Conservation (phyloP, 2,797 vertebrate genomes). For the Pangasius sanitwongsei region DNA sequence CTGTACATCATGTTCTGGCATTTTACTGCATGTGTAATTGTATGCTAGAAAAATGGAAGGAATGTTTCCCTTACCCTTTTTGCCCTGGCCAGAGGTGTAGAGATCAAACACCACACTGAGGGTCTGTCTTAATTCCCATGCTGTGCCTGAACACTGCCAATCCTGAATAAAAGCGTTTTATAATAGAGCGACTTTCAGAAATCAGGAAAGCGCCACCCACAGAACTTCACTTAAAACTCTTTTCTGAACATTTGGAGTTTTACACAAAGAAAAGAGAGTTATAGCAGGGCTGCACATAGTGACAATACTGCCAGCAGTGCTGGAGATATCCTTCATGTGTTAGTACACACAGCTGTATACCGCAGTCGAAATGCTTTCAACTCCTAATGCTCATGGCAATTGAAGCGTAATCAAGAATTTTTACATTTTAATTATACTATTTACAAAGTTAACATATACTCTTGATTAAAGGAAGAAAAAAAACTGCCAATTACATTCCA, state of each 20-base stretch:
- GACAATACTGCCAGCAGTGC: too few relatives aligned
- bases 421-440: not conserved
- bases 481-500: too few relatives aligned
- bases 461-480: not conserved
- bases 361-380: not conserved
- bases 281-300: too few relatives aligned
- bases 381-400: not conserved
- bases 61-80: conserved; percentile 86
- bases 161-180: conserved; percentile 68
- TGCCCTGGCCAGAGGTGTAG: conserved; percentile 84
- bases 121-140: conserved; percentile 94
- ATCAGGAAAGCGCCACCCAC: not conserved
- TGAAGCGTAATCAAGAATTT: not conserved
- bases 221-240: not conserved
- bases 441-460: not conserved
- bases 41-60: not conserved
- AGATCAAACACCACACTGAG: conserved; percentile 93
- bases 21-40: not conserved
- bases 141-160: conserved; percentile 77
- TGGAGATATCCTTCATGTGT: not conserved
- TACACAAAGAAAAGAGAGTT: not conserved
- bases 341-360: not conserved
- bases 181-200: not conserved
- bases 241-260: not conserved
- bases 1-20: not conserved